These are phyloP conservation scores for Gymnothorax javanicus DNA, from an alignment of 2,797 vertebrate genomes.

Conservation along the genomic window DNA sequence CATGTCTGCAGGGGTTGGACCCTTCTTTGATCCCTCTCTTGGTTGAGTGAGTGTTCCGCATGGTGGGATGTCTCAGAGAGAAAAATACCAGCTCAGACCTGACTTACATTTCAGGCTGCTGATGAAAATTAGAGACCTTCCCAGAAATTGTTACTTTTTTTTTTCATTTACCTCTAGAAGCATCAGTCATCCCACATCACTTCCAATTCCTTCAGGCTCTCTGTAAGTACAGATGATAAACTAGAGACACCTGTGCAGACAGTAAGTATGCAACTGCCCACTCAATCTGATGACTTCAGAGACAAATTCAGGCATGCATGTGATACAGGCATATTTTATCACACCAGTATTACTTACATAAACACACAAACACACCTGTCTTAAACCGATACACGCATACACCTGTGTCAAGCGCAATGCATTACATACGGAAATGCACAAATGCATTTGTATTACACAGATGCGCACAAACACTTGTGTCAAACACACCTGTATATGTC, in stretches of 20 bases:
- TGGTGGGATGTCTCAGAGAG: not conserved
- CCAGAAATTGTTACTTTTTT: not conserved
- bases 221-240: constrained; percentile 32
- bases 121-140: constrained; percentile 34
- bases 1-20: not conserved
- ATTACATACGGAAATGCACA: too few species aligned
- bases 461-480: too few species aligned
- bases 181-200: constrained; percentile 27
- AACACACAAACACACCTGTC: too few species aligned
- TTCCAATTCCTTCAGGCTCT: constrained; percentile 40
- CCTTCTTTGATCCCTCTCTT: not conserved
- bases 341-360: not conserved
- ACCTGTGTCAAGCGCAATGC: too few species aligned
- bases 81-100: constrained; percentile 13
- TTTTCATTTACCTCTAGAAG: not conserved
- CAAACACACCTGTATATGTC: too few species aligned
- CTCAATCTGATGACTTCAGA: not conserved
- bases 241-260: not conserved
- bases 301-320: not conserved
- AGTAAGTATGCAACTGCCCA: constrained; percentile 27
- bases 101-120: constrained; percentile 34
- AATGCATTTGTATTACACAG: too few species aligned
- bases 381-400: too few species aligned
- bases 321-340: too few species aligned
- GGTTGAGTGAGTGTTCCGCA: not conserved